Base-by-base conservation (phyloP, 2,113 vertebrate genomes). In the Zosterops pallidus region DNA sequence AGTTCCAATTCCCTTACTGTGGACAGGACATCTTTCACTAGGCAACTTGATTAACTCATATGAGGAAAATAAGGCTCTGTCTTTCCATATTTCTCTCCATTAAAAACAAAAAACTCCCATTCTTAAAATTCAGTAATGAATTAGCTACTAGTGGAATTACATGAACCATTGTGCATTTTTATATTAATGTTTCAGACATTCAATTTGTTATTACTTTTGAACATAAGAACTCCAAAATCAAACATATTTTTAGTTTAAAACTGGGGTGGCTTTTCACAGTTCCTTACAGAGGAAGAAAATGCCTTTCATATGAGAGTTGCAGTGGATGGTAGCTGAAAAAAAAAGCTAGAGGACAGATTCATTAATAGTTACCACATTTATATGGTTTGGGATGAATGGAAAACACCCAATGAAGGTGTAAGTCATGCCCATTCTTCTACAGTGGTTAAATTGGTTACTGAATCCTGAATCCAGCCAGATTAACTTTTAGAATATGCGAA, bases 81-180 rank as follows among this genome's bases (percentile, higher is more conserved):
- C 22, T 72, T 68, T 80, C 29, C 41, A 14, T 33, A 15, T 68
- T 69, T 74, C 3, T 79, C 11, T 46, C 35, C 12, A 42, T 23
- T 44, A 59, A 90, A 82, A 57, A 5, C 2, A 68, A 53, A 78
- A 67, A 9, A 0, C 1, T 9, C 18, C 7, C 5, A 14, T 13
- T 47, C 37, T 15, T 7, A 6, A 8, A 81, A 41, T 47, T 60
- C 21, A 81, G 1, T n/a, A 60, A 49, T 41, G 13, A 64, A 81
- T 35, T 52, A 56, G 10, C 6, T 80, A 33, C 2, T 9, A 1
- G 4, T 17, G 33, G 33, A 39, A 71, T 80, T 46, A 23, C 39
- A 42, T 2, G 0, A 49, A 59, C 12, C 18, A 11, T 46, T 59
- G 9, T 35, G 14, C 10, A 29, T 53, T 35, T 59, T 11, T 25